These are phyloP conservation scores for Aphelocoma californica DNA, from an alignment of 2,797 vertebrate species.

Conservation along the genomic window DNA sequence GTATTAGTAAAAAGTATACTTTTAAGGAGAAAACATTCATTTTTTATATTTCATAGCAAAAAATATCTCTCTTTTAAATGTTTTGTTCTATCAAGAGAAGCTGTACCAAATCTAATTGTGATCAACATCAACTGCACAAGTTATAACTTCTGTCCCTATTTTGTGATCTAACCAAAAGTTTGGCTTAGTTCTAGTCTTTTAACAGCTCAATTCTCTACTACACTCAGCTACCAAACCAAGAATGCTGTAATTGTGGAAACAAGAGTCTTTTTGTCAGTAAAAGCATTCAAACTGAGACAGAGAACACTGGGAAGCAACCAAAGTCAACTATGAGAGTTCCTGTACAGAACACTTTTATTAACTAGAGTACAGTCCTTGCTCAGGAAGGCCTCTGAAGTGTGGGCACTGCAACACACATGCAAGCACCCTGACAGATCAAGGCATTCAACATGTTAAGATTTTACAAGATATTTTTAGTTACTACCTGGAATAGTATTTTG, in stretches of 20 bases:
- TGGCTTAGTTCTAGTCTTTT: not conserved
- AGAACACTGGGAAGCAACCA: not conserved
- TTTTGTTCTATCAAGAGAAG: not conserved
- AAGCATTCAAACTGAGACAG: not conserved
- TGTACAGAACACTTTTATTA: not conserved
- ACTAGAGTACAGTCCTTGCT: not conserved
- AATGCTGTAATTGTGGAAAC: not conserved
- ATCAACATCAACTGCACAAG: not conserved
- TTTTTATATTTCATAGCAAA: not conserved
- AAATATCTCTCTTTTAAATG: not conserved
- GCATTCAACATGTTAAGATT: not conserved
- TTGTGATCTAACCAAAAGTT: not conserved
- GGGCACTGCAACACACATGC: not conserved
- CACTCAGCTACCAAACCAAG: not conserved
- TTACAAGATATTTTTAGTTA: conserved; percentile 24
- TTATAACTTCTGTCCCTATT: not conserved
- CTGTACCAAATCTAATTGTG: not conserved
- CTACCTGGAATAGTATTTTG: conserved; percentile 36
- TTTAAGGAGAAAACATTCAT: not conserved
- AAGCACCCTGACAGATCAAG: not conserved
- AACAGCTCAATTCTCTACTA: not conserved
- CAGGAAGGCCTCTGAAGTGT: not conserved
- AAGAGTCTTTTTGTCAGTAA: not conserved
- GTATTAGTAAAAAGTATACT: not conserved
- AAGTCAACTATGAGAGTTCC: not conserved